Conservation (phyloP, 92 coral and sea anemone genomes). For the Bergia puertoricense region DNA sequence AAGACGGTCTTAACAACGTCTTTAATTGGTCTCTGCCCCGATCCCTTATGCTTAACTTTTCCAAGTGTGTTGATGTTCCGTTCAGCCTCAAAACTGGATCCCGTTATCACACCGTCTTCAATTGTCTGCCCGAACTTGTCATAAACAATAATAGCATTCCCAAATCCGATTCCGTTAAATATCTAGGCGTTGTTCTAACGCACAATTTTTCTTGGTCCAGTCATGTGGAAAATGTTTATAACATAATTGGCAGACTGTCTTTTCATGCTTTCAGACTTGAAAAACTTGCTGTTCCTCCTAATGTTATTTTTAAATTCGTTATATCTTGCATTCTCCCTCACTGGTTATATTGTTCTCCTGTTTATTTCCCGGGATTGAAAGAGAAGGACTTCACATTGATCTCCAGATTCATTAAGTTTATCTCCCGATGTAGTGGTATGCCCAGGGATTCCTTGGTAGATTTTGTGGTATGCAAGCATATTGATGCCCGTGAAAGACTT, state of each 20-base stretch:
- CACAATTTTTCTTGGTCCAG: neutral
- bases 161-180: no score
- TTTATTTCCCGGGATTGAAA: neutral
- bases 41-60: no score
- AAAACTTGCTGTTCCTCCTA: neutral
- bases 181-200: neutral
- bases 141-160: no score
- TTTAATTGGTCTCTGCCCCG: no score
- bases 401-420: neutral
- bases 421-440: neutral
- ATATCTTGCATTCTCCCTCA: neutral
- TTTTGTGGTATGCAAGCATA: neutral
- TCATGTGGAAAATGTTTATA: no score
- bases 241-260: neutral
- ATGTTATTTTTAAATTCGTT: neutral
- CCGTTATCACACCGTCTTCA: no score
- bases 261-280: neutral
- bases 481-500: no score
- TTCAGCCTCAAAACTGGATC: no score
- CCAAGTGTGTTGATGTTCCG: no score
- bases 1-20: no score
- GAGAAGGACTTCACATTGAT: neutral
- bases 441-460: neutral
- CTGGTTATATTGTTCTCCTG: neutral
- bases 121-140: no score